A percentile compares a stretch with the other conserved stretches of the same genome.
These are phyloP conservation scores for Girardinichthys multiradiatus DNA, from an alignment of 2,113 vertebrate genomes.

Conservation along the genomic window DNA sequence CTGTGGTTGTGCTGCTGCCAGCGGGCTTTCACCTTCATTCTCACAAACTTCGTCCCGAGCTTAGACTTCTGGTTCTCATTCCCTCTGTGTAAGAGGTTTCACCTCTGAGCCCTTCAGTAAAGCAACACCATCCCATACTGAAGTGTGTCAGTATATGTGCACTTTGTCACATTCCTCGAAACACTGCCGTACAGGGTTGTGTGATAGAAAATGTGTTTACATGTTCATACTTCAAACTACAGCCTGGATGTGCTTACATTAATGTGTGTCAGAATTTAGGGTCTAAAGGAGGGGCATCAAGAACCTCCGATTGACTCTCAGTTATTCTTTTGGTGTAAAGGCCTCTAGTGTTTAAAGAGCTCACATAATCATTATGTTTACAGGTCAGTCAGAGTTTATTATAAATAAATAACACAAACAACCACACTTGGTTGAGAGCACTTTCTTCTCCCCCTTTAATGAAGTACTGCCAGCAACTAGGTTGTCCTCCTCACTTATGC, in stretches of 20 bases:
- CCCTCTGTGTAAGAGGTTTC: conserved; percentile 44
- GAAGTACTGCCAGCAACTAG: conserved; percentile 8
- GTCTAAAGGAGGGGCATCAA: too few species aligned
- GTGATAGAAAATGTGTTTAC: conserved; percentile 7
- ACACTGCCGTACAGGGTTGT: background rate
- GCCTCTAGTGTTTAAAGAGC: background rate
- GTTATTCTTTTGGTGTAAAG: background rate
- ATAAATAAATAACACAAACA: conserved; percentile 6
- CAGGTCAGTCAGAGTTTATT: background rate
- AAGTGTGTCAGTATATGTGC: background rate
- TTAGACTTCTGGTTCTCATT: conserved; percentile 38
- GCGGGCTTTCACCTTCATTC: conserved; percentile 29
- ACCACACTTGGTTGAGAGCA: conserved; percentile 39
- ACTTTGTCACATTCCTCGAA: background rate
- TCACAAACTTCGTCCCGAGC: conserved; percentile 33
- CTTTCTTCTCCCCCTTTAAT: conserved; percentile 7
- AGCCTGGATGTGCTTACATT: background rate
- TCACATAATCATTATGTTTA: conserved; percentile 21
- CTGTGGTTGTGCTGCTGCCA: conserved; percentile 6
- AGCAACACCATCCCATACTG: conserved; percentile 2
- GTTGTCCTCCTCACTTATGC: conserved; percentile 41
- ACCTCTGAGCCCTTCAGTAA: conserved; percentile 25
- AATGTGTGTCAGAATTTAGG: too few species aligned
- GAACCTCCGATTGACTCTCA: too few species aligned
- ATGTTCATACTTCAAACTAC: conserved; percentile 1